Conservation (phyloP, 2,888 invertebrate species). For the Notodonta dromedarius region DNA sequence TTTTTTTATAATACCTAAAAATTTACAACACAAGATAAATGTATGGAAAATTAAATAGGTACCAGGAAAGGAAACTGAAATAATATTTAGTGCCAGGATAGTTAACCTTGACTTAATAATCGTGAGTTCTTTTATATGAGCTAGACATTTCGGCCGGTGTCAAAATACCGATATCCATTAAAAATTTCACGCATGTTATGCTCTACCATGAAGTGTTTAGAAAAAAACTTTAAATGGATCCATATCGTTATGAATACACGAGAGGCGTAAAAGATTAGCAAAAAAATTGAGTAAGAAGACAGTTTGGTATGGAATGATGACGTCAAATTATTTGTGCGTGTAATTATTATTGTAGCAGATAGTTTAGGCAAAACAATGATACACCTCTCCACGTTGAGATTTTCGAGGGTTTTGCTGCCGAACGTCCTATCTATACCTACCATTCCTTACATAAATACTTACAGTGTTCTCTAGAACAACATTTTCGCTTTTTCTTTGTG, state of each 20-base stretch:
- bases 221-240: conserved; percentile 33
- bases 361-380: no score
- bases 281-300: not conserved
- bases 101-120: not conserved
- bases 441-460: no score
- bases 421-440: no score
- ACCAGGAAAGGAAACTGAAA: no score
- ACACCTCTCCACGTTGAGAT: no score
- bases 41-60: no score
- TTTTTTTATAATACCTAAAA: no score
- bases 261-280: not conserved
- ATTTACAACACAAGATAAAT: no score
- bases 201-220: conserved; percentile 26
- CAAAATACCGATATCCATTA: conserved; percentile 39
- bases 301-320: not conserved
- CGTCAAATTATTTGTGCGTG: not conserved
- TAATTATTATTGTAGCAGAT: not conserved
- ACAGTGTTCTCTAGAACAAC: not conserved
- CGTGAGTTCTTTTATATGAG: not conserved
- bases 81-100: not conserved
- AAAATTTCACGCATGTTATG: conserved; percentile 50
- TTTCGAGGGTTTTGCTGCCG: no score
- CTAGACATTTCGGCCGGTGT: conserved; percentile 7
- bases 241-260: conserved; percentile 2
- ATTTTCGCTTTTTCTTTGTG: not conserved